Evolutionary conservation across 2,113 vertebrate genomes (phyloP), one percentile per base, ranked within the genome.

Genomic region (Thamnaconus septentrionalis): DNA sequence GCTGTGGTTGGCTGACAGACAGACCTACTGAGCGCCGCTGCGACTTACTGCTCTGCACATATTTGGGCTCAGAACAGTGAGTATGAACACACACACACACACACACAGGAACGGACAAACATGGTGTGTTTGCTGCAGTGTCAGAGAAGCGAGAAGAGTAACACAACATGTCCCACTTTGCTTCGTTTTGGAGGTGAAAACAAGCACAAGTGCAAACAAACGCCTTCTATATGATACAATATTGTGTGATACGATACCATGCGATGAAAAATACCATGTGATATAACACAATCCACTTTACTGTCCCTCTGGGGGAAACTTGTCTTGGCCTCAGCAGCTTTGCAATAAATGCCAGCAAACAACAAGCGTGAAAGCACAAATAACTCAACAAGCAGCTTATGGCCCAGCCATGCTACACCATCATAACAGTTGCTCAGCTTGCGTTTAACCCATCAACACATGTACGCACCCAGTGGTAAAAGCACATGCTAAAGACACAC

Each of bases 1-100:
- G 68, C 68, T 72, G 82, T 75, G 71, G 73, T 76, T 79, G 78
- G 74, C 64, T 75, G 73, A 79, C 43, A 71, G 74, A 76, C 71
- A 73, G 47, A 75, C 57, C 63, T 57, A 68, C 71, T 76, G 67
- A 73, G 56, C 52, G 56, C 41, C 54, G 41, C 40, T 40, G 65
- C 47, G 60, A 50, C 64, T 54, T 57, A 56, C 76, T 71, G 62
- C 52, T 8, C 39, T 59, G 79, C 5, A 72, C 63, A 71, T 68
- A 69, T 71, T 45, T 73, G 66, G 49, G 67, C 60, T 74, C 58
- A 63, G 65, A 79, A 66, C 63, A 59, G 64, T 58, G 43, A 57
- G 49, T 53, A 8, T 45, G 31, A 18, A 49, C 63, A 54, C 47
- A 61, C 41, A 54, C 31, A 57, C 53, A 61, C 45, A 53, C 57